Evolutionary conservation across 1,140 invertebrate species (phyloP), one percentile per base, ranked within the genome.

Genomic region (Apis cerana): DNA sequence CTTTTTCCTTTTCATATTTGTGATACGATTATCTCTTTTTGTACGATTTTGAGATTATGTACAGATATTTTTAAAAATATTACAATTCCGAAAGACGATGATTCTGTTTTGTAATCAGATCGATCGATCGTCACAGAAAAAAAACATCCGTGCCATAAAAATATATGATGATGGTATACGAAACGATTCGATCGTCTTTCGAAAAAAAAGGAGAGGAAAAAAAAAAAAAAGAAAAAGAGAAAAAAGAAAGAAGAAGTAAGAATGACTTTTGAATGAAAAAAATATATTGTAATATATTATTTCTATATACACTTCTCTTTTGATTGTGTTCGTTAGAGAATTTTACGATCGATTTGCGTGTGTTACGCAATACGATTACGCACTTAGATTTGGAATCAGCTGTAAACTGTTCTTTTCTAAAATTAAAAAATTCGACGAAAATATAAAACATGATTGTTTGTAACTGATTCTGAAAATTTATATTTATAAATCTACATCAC

Each of bases 51-150:
- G 67, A 79, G 68, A 89, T 80, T 90, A 61, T 48, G 82, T 86
- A 76, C 64, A 87, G 85, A 80, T 83, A 80, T 86, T 89, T 89
- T 83, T 85, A n/a, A 71, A 71, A 71, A 85, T 64, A 27, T 82
- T 67, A n/a, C 64, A 58, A 71, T 56, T 13, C 43, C 64, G 78
- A 74, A 70, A 74, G 75, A 67, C 75, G 71, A 68, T 15, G 82
- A 72, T 82, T 54, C 58, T 52, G 70, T 75, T 70, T 43, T 75
- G 85, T 79, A 71, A 76, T 65, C 19, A 58, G 0, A 13, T 5
- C 54, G 33, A 79, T 71, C 21, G 54, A 62, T 17, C 48, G 70
- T 23, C 61, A 12, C n/a, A 43, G 23, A 7, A 48, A 52, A 52
- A 52, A 52, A 79, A 27, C 58, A 27, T 62, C 33, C 56, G 81